Conservation (phyloP, 30 jellyfish, hydroid and myxozoan genomes). For the Clytia hemisphaerica region DNA sequence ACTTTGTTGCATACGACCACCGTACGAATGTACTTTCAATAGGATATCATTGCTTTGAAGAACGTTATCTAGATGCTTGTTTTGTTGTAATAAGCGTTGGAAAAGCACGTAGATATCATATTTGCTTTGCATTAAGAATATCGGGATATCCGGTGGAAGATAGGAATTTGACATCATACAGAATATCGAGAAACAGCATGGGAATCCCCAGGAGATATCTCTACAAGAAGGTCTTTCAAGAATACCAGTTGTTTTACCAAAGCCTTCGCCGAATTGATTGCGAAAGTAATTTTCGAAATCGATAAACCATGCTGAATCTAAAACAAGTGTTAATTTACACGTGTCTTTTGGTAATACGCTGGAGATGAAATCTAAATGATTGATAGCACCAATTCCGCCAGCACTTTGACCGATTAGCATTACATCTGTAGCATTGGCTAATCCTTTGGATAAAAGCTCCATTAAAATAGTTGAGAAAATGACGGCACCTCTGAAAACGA, state of each 20-base stretch:
- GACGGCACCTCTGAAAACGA: slow-evolving; percentile 44
- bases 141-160: slow-evolving; percentile 31
- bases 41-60: slow-evolving; percentile 30
- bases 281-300: slow-evolving; percentile 23
- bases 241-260: slow-evolving; percentile 19
- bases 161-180: slow-evolving; percentile 49
- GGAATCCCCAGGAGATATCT: slow-evolving; percentile 47
- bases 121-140: slow-evolving; percentile 46
- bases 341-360: background rate
- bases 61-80: slow-evolving; percentile 11
- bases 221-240: slow-evolving; percentile 34
- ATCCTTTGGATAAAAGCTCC: slow-evolving; percentile 39
- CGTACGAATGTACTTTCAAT: slow-evolving; percentile 49
- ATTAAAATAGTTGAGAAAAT: slow-evolving; percentile 44
- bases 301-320: slow-evolving; percentile 85
- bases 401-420: slow-evolving; percentile 87
- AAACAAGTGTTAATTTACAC: slow-evolving; percentile 20
- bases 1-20: slow-evolving; percentile 57
- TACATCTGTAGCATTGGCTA: slow-evolving; percentile 36
- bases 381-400: slow-evolving; percentile 82
- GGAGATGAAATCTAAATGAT: slow-evolving; percentile 34
- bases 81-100: background rate
- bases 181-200: slow-evolving; percentile 70
- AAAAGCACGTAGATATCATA: slow-evolving; percentile 50
- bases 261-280: background rate